Base-by-base conservation (phyloP, 2,113 vertebrate species). In the Cephalopterus ornatus region DNA sequence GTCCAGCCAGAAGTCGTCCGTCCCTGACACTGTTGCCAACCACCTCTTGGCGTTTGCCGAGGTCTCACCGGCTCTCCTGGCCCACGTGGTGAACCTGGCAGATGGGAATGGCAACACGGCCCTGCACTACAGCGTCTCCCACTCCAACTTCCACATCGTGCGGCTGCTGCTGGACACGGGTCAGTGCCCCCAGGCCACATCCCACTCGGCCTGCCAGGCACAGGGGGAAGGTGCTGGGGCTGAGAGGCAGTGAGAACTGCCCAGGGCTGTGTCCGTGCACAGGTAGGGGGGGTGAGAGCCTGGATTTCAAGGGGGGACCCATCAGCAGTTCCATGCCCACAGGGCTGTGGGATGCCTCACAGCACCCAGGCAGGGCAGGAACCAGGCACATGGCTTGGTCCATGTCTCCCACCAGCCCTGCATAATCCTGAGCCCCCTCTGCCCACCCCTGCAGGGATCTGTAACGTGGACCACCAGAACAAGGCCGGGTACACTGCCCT, bases 71-170 rank as follows among this genome's bases (percentile, higher is more conserved):
- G 93, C 97, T 28, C 97, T 99, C 78, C 97, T 99, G 97, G 88
- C 97, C 14, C 98, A 99, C 1, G 97, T 99, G 21, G 98, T 99
- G 94, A 99, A 99, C 98, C 98, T 99, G 98, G 98, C 98, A 0
- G 99, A 99, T 0, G 98, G 99, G 41, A 99, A 99, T 0, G 99
- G 99, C 52, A 99, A 99, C 98, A 99, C 99, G 0, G 99, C 99
- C 49, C 98, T 99, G 46, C 99, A 99, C 98, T 99, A 99, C 98
- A 99, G 99, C 2, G 99, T 99, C 67, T 99, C 99, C 9, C 99
- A 99, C 95, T 99, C 99, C 97, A 99, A 99, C 97, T 99, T 99
- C 72, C 89, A 97, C 19, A 99, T 99, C 2, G 98, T 99, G 37
- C 97, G 63, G 68, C 97, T 99, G 87, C 98, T 99, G 86, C 98